Evolutionary conservation across 2,888 invertebrate genomes (phyloP), one percentile per base, ranked within the genome.

Genomic region (Proisotoma minuta): DNA sequence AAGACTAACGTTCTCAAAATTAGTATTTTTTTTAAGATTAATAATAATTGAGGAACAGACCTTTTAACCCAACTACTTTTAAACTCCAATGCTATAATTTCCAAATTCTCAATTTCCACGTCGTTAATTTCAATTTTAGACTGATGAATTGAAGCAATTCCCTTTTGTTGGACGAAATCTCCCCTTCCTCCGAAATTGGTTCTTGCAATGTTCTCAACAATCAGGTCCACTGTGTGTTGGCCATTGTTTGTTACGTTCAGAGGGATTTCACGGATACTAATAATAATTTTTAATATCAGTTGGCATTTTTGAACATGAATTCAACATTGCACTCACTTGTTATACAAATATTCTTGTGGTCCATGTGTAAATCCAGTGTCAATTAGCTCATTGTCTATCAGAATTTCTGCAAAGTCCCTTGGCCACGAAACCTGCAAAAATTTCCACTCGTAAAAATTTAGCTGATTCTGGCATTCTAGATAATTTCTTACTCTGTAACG

Each of bases 11-110:
- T n/a, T n/a, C n/a, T n/a, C n/a, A n/a, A n/a, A n/a, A n/a, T n/a
- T n/a, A n/a, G n/a, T n/a, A n/a, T n/a, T n/a, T n/a, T n/a, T n/a
- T n/a, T n/a, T n/a, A n/a, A n/a, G n/a, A n/a, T 34, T 34, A 48
- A 15, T 18, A 48, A 50, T 20, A 24, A 23, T 23, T 24, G 50
- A 49, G 10, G 12, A 49, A 34, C 59, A 65, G 62, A 75, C 75
- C 72, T 68, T 53, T 75, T 77, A 18, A 77, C 78, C 79, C 78
- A 81, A 18, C 75, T 75, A 40, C 75, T 77, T 68, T 80, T 80
- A 72, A 84, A 83, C 70, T 83, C 82, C 39, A 83, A 71, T 0
- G 83, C 79, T 68, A 77, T 75, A 0, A 82, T 78, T 53, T 77
- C 75, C 81, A 83, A 82, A 63, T 78, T 71, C 15, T 68, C 63